Evolutionary conservation across 2,797 vertebrate genomes (phyloP), one percentile per base, ranked within the genome.

Genomic region (Vultur gryphus): DNA sequence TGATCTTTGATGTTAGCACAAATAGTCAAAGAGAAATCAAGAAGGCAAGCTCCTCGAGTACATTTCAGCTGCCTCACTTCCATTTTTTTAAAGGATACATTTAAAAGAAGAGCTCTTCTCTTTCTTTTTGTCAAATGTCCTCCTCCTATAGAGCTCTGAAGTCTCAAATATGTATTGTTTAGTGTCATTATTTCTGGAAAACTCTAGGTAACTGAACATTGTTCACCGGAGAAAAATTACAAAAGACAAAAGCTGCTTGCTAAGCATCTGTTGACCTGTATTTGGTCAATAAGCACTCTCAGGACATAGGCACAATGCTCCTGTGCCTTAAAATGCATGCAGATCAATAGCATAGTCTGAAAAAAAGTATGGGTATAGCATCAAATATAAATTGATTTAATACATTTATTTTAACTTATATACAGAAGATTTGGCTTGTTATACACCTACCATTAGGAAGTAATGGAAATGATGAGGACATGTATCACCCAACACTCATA

Each of bases 381-480:
- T 35, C 25, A 89, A 85, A 73, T 61, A 49, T 16, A 71, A 87
- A 78, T 72, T 25, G 52, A 75, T 51, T 92, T 75, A 46, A 73
- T 80, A n/a, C 46, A 80, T 67, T 90, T 87, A 46, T 89, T 93
- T 93, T 80, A 9, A 90, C 57, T 78, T 49, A 11, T 16, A 28
- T n/a, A 49, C 33, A 49, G 67, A 61, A 89, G 15, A 59, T 80
- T 77, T 93, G 83, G 62, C 67, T 89, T 43, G 20, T n/a, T 77
- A 26, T 2, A 25, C 43, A 52, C n/a, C 66, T 43, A 25, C n/a
- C 43, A 35, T 57, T 80, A 87, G 67, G 82, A 96, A 85, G 75
- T 51, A 89, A 90, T 90, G 84, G 91, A 97, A 97, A 97, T 0
- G 4, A 82, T 93, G 93, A 96, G 81, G 67, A 67, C 24, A 13